A percentile compares a stretch with the other conserved stretches of the same genome.
These are phyloP conservation scores for Danaus plexippus DNA, from an alignment of 1,140 invertebrate genomes.

Conservation along the genomic window DNA sequence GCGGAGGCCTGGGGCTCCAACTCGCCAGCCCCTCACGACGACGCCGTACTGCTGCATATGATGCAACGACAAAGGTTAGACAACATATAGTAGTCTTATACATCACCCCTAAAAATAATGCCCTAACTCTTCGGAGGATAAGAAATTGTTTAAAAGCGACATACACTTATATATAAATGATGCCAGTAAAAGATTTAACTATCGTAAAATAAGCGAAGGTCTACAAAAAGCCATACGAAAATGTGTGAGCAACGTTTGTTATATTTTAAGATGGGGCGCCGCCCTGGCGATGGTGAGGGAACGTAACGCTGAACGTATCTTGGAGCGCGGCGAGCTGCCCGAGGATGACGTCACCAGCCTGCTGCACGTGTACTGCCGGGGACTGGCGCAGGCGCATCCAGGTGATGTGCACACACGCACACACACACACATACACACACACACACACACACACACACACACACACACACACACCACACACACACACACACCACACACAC, in stretches of 20 bases:
- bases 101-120: no score
- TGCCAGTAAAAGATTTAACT: no score
- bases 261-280: conserved; percentile 43
- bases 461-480: no score
- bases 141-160: no score
- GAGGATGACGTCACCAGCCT: conserved; percentile 77
- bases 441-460: no score
- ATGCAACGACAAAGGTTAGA: conserved; percentile 52
- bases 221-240: no score
- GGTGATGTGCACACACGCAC: conserved; percentile 51
- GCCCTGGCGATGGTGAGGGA: conserved; percentile 56
- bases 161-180: no score
- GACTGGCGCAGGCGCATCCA: conserved; percentile 75
- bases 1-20: conserved; percentile 32
- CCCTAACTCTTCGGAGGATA: no score
- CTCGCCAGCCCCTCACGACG: conserved; percentile 42
- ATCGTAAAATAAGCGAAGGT: no score
- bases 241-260: not conserved
- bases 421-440: no score
- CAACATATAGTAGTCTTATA: no score
- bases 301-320: conserved; percentile 55
- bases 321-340: conserved; percentile 60
- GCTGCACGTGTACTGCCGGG: conserved; percentile 77
- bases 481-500: no score
- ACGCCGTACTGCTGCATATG: conserved; percentile 39